Evolutionary conservation across 1,140 invertebrate species (phyloP).

Genomic region (Cheumatopsyche charites): DNA sequence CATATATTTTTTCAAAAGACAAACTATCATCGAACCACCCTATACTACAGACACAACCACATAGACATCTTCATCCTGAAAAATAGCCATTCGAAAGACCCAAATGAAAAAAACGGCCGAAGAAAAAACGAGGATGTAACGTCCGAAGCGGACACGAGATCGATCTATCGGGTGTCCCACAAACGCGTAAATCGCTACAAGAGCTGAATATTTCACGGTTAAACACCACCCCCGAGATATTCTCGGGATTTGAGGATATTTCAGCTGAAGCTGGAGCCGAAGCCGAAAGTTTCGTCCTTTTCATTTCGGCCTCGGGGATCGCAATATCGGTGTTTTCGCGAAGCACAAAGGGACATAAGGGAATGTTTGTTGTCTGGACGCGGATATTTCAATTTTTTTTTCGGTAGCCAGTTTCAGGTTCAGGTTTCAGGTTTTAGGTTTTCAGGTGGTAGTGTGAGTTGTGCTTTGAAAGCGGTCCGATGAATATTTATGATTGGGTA

Average conservation of each 20-base stretch:
- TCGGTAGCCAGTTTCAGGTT: too few species aligned
- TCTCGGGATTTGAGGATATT: not conserved
- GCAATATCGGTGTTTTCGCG: slow-evolving; percentile 8
- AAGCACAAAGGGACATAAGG: slow-evolving; percentile 1
- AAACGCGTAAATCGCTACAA: slow-evolving; percentile 21
- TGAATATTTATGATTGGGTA: slow-evolving; percentile 15
- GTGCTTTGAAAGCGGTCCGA: not conserved
- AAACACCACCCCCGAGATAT: not conserved
- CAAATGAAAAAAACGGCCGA: not conserved
- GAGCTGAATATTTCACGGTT: slow-evolving; percentile 18
- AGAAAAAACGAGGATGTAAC: not conserved
- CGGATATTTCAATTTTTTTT: slow-evolving; percentile 7
- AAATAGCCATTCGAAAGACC: not conserved
- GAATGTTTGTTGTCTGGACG: slow-evolving; percentile 1
- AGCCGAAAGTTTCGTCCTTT: slow-evolving; percentile 1
- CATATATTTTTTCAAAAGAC: too few species aligned
- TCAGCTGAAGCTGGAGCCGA: not conserved
- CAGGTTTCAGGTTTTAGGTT: too few species aligned
- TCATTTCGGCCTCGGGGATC: not conserved
- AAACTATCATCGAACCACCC: too few species aligned
- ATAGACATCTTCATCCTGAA: not conserved
- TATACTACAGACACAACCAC: not conserved
- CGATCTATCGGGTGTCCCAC: slow-evolving; percentile 6
- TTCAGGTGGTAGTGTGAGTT: not conserved
- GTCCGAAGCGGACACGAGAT: slow-evolving; percentile 5